phyloP scores from a whole-genome alignment of 37 sponge, comb jelly and placozoan species.

The Beroe forskalii region DNA sequence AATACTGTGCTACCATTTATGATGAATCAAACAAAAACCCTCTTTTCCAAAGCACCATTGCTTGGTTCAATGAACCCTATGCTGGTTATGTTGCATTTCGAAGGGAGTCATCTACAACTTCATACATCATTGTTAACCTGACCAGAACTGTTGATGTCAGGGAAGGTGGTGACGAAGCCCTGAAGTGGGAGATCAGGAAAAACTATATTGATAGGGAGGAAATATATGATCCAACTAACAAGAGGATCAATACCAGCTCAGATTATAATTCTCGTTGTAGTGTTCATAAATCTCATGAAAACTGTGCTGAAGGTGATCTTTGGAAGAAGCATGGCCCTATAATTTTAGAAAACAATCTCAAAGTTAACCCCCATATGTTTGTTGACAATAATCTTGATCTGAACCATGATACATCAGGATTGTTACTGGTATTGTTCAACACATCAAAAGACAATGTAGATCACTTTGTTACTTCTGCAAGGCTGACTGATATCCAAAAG shows the following conservation, averaged over 20 bases:
- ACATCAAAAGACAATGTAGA: not conserved
- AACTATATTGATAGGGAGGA: not conserved
- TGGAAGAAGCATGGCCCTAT: conserved; percentile 17
- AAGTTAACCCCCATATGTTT: conserved; percentile 11
- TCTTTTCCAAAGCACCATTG: conserved; percentile 18
- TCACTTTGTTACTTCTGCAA: not conserved
- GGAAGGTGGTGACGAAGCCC: not conserved
- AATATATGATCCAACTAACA: not conserved
- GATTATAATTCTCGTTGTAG: not conserved
- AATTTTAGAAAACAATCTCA: not conserved
- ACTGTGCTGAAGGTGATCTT: conserved; percentile 33
- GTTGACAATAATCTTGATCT: conserved; percentile 39
- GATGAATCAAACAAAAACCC: not conserved
- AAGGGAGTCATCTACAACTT: not conserved
- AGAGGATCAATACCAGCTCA: not conserved
- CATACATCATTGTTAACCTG: conserved; percentile 46
- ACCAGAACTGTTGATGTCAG: conserved; percentile 20
- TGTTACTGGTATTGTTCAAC: not conserved
- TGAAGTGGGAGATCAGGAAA: conserved; percentile 44
- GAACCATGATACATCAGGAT: not conserved
- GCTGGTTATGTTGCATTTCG: conserved; percentile 40
- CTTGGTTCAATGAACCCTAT: conserved; percentile 25
- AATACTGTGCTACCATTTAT: conserved; percentile 46
- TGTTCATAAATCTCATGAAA: not conserved
- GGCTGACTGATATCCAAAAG: not conserved